phyloP scores from a whole-genome alignment of 1,140 invertebrate genomes.

The Helicoverpa zea region DNA sequence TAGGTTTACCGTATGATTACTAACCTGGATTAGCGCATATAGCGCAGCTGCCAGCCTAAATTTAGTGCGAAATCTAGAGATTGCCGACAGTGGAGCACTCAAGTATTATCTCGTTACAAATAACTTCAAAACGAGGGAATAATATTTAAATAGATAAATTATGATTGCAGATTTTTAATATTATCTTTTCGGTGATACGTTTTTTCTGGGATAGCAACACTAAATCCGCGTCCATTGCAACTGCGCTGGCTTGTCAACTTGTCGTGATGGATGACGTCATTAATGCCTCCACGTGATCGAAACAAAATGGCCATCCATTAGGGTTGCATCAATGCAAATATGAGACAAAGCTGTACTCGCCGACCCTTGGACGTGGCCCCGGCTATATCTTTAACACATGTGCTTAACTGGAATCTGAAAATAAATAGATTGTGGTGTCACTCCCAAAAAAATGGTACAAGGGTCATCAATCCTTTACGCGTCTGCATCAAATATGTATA shows the following conservation, averaged over 20 bases:
- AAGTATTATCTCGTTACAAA: slow-evolving; percentile 22
- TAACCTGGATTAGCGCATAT: slow-evolving; percentile 59
- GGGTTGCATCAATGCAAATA: slow-evolving; percentile 52
- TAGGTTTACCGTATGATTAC: slow-evolving; percentile 64
- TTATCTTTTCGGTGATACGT: background rate
- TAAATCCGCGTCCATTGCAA: slow-evolving; percentile 60
- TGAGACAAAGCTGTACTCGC: slow-evolving; percentile 12
- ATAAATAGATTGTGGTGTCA: slow-evolving; percentile 64
- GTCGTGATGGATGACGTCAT: slow-evolving; percentile 75
- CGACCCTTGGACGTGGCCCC: slow-evolving; percentile 5
- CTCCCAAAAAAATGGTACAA: slow-evolving; percentile 63
- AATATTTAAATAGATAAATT: too few relatives aligned
- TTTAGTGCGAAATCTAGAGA: slow-evolving; percentile 50
- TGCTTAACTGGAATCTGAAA: slow-evolving; percentile 44
- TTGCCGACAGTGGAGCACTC: slow-evolving; percentile 33
- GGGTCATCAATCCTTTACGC: slow-evolving; percentile 69
- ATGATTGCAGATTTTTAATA: slow-evolving; percentile 22
- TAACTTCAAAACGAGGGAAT: background rate
- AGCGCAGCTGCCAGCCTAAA: slow-evolving; percentile 37
- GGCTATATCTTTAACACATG: slow-evolving; percentile 37
- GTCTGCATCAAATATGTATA: slow-evolving; percentile 73
- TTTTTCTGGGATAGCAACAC: slow-evolving; percentile 46
- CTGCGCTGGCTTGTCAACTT: slow-evolving; percentile 62
- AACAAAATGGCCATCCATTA: slow-evolving; percentile 55
- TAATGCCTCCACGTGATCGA: slow-evolving; percentile 57